phyloP scores from a whole-genome alignment of 1,140 invertebrate genomes.

The Maniola jurtina region DNA sequence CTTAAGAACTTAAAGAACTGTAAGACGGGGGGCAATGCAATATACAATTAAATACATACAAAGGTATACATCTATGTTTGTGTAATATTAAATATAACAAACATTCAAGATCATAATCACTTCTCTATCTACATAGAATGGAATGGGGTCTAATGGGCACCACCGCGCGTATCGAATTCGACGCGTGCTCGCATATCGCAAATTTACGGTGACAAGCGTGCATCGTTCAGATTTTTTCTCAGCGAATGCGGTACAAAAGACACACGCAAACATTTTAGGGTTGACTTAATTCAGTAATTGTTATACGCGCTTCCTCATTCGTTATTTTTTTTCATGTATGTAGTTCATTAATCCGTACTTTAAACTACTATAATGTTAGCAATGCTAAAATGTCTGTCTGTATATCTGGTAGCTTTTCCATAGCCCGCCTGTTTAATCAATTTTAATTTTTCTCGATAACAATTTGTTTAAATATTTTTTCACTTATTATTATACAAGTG shows the following conservation, averaged over 20 bases:
- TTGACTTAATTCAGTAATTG: slow-evolving; percentile 50
- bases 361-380: too few species aligned
- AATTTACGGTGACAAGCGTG: slow-evolving; percentile 64
- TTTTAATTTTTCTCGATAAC: too few species aligned
- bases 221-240: slow-evolving; percentile 55
- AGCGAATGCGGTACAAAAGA: slow-evolving; percentile 37
- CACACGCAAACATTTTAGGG: slow-evolving; percentile 41
- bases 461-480: too few species aligned
- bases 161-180: slow-evolving; percentile 49
- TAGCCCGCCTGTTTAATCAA: too few species aligned
- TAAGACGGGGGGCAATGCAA: too few species aligned
- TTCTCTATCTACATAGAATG: slow-evolving; percentile 26
- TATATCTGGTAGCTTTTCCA: too few species aligned
- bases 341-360: too few species aligned
- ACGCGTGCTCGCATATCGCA: slow-evolving; percentile 45
- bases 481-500: too few species aligned
- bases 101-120: slow-evolving; percentile 27
- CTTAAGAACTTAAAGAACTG: too few species aligned
- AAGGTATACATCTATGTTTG: not conserved
- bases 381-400: too few species aligned
- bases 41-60: not conserved
- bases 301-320: not conserved
- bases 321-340: too few species aligned
- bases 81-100: slow-evolving; percentile 26
- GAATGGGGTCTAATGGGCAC: slow-evolving; percentile 35